A percentile compares a stretch with the other conserved stretches of the same genome.
These are phyloP conservation scores for Aix galericulata DNA, from an alignment of 2,113 vertebrate species.

Conservation along the genomic window DNA sequence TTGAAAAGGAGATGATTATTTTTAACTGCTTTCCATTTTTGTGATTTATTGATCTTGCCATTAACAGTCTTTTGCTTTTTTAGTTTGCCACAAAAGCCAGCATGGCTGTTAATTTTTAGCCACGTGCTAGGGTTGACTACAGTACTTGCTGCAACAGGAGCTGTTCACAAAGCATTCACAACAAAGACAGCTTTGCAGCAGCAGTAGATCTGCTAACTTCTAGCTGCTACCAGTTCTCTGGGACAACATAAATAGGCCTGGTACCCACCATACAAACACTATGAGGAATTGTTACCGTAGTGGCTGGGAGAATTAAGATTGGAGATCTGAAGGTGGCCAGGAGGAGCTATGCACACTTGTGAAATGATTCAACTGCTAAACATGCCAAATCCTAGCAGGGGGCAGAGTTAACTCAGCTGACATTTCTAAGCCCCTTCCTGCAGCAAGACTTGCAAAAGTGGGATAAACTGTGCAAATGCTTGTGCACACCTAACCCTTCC, in stretches of 20 bases:
- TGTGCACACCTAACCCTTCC: neutral
- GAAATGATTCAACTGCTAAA: neutral
- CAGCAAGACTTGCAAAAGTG: neutral
- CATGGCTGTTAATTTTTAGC: neutral
- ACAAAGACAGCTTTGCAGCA: too few relatives aligned
- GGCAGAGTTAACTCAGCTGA: neutral
- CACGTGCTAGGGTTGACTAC: neutral
- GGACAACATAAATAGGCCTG: neutral
- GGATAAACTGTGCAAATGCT: neutral
- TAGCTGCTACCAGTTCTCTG: neutral
- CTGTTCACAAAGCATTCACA: neutral
- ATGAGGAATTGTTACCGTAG: neutral
- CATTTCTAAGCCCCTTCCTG: neutral
- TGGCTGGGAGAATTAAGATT: neutral
- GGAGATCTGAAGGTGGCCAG: neutral
- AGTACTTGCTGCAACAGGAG: neutral
- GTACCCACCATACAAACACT: neutral
- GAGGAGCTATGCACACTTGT: neutral
- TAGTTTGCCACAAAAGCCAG: neutral
- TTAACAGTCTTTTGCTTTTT: neutral
- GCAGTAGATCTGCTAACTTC: neutral
- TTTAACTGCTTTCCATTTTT: neutral
- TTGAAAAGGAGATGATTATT: neutral
- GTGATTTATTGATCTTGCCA: neutral
- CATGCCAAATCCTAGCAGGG: neutral